These are phyloP conservation scores for Phorcus lineatus DNA, from an alignment of 2,888 invertebrate species.

Conservation along the genomic window DNA sequence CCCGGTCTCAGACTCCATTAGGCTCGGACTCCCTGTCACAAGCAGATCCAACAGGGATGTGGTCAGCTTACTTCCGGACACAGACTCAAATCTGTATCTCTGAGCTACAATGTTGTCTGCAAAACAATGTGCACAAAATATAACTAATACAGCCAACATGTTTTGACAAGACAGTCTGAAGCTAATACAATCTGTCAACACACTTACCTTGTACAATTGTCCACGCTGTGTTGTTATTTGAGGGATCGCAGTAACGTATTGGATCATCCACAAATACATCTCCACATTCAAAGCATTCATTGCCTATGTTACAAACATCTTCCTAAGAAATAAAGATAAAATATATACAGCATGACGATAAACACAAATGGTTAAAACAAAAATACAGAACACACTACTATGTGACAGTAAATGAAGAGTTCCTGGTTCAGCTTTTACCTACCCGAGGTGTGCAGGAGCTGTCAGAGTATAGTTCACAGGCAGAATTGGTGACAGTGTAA, in stretches of 20 bases:
- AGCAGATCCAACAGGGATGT: background rate
- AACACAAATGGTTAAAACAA: too few species aligned
- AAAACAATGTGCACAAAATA: background rate
- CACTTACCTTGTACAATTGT: background rate
- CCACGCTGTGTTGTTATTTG: constrained; percentile 38
- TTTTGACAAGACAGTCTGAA: background rate
- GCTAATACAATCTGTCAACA: background rate
- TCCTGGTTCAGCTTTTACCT: background rate
- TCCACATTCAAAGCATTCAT: constrained; percentile 39
- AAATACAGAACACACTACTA: background rate
- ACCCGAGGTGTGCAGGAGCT: constrained; percentile 28
- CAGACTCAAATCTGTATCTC: constrained; percentile 21
- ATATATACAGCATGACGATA: background rate
- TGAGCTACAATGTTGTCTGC: background rate
- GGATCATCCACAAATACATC: constrained; percentile 43
- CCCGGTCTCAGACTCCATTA: constrained; percentile 43
- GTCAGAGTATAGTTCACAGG: constrained; percentile 21
- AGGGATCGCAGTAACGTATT: constrained; percentile 35
- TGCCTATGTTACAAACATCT: constrained; percentile 37
- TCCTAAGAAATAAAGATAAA: constrained; percentile 31
- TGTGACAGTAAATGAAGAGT: background rate
- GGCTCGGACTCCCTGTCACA: background rate
- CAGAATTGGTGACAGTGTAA: constrained; percentile 31
- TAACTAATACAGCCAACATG: background rate
- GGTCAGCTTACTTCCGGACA: background rate